Evolutionary conservation across 2,888 invertebrate species (phyloP).

Genomic region (Exocentrus adspersus): DNA sequence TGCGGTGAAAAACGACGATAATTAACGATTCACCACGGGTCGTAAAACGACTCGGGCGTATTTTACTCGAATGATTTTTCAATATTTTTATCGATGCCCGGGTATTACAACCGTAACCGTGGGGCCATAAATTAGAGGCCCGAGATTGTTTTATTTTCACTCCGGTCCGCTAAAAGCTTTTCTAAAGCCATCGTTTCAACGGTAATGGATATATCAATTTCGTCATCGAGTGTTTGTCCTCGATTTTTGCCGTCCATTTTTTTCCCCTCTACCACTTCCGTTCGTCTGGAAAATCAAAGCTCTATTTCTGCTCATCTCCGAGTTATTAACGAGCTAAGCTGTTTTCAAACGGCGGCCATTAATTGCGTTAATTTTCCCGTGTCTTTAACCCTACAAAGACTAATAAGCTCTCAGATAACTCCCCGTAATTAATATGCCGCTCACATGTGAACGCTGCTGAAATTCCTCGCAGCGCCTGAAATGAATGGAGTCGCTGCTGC

Average conservation of each 20-base stretch:
- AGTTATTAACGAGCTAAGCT: background rate
- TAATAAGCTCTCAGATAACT: conserved; percentile 19
- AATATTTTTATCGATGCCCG: conserved; percentile 21
- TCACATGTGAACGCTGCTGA: conserved; percentile 16
- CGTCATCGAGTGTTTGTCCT: conserved; percentile 32
- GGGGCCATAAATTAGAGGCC: conserved; percentile 32
- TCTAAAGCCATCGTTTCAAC: conserved; percentile 35
- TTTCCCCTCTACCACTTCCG: conserved; percentile 15
- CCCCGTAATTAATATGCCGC: conserved; percentile 12
- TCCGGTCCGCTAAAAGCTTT: conserved; percentile 34
- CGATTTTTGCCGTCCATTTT: conserved; percentile 26
- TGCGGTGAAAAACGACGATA: background rate
- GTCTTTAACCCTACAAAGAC: conserved; percentile 6
- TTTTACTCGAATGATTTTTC: conserved; percentile 26
- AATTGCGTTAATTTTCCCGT: conserved; percentile 10
- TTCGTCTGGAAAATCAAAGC: background rate
- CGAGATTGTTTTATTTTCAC: conserved; percentile 36
- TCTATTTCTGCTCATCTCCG: background rate
- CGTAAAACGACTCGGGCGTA: conserved; percentile 1
- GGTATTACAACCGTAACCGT: conserved; percentile 27
- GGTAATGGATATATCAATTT: conserved; percentile 36
- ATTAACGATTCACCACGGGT: conserved; percentile 1
- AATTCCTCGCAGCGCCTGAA: background rate
- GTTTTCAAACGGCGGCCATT: conserved; percentile 6
- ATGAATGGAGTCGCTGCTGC: conserved; percentile 14